phyloP scores from a whole-genome alignment of 2,113 vertebrate genomes.

The Propithecus coquereli region DNA sequence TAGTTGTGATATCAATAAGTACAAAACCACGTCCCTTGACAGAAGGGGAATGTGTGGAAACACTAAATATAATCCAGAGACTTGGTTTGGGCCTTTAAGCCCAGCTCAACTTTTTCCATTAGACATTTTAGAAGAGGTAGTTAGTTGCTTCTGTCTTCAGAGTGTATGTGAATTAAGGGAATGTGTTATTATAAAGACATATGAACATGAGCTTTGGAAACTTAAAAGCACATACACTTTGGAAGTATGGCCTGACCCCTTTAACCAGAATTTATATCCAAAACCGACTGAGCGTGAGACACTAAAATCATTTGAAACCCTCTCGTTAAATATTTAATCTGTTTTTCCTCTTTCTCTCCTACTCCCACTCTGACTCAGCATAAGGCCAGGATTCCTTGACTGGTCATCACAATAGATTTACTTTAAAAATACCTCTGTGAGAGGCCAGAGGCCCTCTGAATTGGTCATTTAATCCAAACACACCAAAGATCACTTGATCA shows the following conservation, averaged over 20 bases:
- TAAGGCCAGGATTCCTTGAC: slow-evolving; percentile 11
- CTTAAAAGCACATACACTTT: not conserved
- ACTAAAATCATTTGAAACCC: not conserved
- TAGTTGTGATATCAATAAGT: slow-evolving; percentile 19
- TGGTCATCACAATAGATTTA: slow-evolving; percentile 46
- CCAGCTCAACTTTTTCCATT: not conserved
- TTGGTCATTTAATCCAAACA: slow-evolving; percentile 28
- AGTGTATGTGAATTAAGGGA: not conserved
- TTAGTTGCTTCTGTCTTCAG: not conserved
- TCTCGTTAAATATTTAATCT: slow-evolving; percentile 67
- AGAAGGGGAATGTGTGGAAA: not conserved
- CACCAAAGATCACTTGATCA: not conserved
- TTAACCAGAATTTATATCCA: slow-evolving; percentile 46
- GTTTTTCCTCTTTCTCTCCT: not conserved
- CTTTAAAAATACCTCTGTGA: slow-evolving; percentile 19
- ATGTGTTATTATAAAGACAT: slow-evolving; percentile 6
- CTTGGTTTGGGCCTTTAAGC: not conserved
- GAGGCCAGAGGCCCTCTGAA: slow-evolving; percentile 19
- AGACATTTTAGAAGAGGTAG: not conserved
- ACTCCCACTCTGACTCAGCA: slow-evolving; percentile 37
- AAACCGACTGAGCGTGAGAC: not conserved
- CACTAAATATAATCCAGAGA: not conserved
- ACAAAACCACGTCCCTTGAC: not conserved
- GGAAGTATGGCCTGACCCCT: not conserved
- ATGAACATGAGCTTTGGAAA: not conserved